Conservation (phyloP, 2,888 invertebrate genomes). For the Orchestes rusci region DNA sequence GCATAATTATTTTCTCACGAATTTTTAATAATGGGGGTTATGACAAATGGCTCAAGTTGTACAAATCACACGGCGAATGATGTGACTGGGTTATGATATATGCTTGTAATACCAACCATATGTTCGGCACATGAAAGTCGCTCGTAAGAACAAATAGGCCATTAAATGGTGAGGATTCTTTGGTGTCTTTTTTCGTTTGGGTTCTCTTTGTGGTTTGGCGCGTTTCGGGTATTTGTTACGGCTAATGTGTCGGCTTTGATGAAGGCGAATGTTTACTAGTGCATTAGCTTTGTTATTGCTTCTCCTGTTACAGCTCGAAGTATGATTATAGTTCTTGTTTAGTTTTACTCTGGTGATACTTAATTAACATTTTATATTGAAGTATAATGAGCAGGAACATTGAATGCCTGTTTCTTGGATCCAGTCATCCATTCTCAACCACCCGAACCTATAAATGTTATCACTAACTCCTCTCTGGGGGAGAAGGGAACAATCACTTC, state of each 20-base stretch:
- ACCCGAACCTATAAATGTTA: no score
- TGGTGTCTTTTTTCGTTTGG: conserved; percentile 10
- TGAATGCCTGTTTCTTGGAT: no score
- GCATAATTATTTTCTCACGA: no score
- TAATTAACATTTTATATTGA: no score
- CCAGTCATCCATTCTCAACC: no score
- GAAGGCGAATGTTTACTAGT: neutral
- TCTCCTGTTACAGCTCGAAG: no score
- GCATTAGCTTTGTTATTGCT: no score
- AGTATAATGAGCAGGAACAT: no score
- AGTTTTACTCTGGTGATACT: no score
- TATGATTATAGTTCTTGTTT: no score
- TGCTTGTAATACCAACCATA: conserved; percentile 17
- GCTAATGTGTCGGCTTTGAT: neutral
- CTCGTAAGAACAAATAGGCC: conserved; percentile 22
- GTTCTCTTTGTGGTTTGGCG: neutral
- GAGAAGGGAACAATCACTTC: no score
- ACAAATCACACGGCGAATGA: conserved; percentile 21
- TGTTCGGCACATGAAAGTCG: conserved; percentile 21
- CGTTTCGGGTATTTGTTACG: neutral
- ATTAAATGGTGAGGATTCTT: conserved; percentile 18
- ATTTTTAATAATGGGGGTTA: conserved; percentile 16
- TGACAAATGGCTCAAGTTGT: conserved; percentile 21
- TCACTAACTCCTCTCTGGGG: no score
- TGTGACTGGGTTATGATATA: conserved; percentile 18